A percentile compares a stretch with the other conserved stretches of the same genome.
Conservation (phyloP, 2,888 invertebrate species). For the Marronus borbonicus region DNA sequence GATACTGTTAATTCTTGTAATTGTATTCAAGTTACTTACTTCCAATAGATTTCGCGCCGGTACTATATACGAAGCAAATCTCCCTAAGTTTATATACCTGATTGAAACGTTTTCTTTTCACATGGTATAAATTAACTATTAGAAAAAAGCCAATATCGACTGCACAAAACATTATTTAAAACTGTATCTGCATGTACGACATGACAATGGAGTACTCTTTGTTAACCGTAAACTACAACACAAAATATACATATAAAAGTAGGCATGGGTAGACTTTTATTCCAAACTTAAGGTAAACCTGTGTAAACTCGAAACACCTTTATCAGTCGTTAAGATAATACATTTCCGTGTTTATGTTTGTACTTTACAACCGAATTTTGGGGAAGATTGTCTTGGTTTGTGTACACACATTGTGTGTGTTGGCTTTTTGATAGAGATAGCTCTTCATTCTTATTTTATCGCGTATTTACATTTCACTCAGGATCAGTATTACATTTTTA, state of each 20-base stretch:
- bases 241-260: slow-evolving; percentile 15
- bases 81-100: too few relatives aligned
- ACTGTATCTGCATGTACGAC: too few relatives aligned
- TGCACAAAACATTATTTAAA: too few relatives aligned
- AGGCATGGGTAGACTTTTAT: slow-evolving; percentile 27
- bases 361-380: slow-evolving; percentile 54
- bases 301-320: slow-evolving; percentile 49
- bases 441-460: slow-evolving; percentile 57
- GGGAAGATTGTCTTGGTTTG: slow-evolving; percentile 53
- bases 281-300: slow-evolving; percentile 48
- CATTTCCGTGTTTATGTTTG: slow-evolving; percentile 55
- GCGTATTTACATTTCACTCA: slow-evolving; percentile 50
- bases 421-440: slow-evolving; percentile 58
- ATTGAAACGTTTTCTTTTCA: too few relatives aligned
- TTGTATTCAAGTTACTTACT: too few relatives aligned
- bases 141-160: too few relatives aligned
- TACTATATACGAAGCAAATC: too few relatives aligned
- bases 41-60: too few relatives aligned
- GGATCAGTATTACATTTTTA: slow-evolving; percentile 49
- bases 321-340: slow-evolving; percentile 52
- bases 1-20: too few relatives aligned
- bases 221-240: background rate
- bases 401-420: slow-evolving; percentile 51
- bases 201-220: background rate
- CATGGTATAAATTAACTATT: too few relatives aligned